Evolutionary conservation across 2,888 invertebrate genomes (phyloP).

Genomic region (Sepioteuthis lessoniana): DNA sequence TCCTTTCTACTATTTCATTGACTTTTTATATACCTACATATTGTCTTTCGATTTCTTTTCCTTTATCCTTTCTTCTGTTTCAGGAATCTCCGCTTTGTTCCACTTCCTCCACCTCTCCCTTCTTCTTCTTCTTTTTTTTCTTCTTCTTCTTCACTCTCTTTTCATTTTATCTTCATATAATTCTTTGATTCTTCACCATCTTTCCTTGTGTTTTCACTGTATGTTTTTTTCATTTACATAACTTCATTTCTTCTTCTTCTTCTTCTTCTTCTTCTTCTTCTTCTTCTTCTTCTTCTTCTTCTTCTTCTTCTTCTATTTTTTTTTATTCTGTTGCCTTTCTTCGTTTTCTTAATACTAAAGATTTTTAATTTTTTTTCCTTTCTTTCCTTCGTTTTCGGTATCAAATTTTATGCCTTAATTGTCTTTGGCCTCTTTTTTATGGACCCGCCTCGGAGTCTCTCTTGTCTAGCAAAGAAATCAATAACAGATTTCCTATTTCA

Average conservation of each 20-base stretch:
- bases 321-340: neutral
- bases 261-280: neutral
- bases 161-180: too few relatives aligned
- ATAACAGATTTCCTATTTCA: neutral
- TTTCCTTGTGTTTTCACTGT: too few relatives aligned
- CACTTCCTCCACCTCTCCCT: neutral
- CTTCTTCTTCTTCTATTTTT: neutral
- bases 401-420: neutral
- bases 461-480: neutral
- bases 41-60: too few relatives aligned
- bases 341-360: neutral
- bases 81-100: too few relatives aligned
- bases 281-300: neutral
- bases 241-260: too few relatives aligned
- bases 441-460: neutral
- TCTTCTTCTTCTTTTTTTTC: neutral
- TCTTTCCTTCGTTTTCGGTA: neutral
- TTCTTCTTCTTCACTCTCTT: neutral
- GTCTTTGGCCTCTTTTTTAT: neutral
- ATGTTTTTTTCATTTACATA: neutral
- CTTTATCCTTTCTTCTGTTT: neutral
- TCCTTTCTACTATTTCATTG: too few relatives aligned
- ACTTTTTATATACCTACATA: too few relatives aligned
- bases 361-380: neutral
- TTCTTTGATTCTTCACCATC: too few relatives aligned